These are phyloP conservation scores for Pseudopleuronectes americanus DNA, from an alignment of 2,797 vertebrate species.

Conservation along the genomic window DNA sequence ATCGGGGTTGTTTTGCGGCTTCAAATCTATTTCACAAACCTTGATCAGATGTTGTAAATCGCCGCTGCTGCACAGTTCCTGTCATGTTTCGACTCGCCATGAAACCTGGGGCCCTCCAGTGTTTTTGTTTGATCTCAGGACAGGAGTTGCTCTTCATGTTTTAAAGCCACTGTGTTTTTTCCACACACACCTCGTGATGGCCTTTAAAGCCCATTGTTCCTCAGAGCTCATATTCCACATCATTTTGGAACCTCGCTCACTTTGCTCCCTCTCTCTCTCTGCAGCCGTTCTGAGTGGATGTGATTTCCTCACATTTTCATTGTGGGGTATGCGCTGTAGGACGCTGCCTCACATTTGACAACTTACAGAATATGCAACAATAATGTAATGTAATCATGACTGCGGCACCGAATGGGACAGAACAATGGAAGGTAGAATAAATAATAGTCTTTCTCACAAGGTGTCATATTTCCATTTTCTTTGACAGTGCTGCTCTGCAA, in stretches of 20 bases:
- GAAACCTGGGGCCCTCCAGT: constrained; percentile 61
- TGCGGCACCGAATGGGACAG: constrained; percentile 41
- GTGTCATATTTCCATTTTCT: constrained; percentile 66
- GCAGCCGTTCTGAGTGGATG: constrained; percentile 51
- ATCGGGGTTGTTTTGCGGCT: constrained; percentile 22
- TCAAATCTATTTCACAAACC: constrained; percentile 38
- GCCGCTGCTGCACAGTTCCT: constrained; percentile 36
- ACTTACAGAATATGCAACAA: constrained; percentile 30
- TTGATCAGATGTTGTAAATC: constrained; percentile 56
- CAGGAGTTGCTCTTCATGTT: constrained; percentile 74
- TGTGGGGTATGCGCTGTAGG: constrained; percentile 22
- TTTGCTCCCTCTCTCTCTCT: constrained; percentile 23
- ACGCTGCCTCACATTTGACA: constrained; percentile 39
- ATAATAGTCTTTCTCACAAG: constrained; percentile 49
- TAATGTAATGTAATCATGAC: constrained; percentile 46
- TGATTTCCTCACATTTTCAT: constrained; percentile 43
- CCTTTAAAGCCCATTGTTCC: constrained; percentile 66
- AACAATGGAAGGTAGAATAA: constrained; percentile 40
- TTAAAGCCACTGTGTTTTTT: constrained; percentile 77
- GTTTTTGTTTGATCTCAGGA: constrained; percentile 74
- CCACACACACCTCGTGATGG: constrained; percentile 66
- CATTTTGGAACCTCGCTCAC: constrained; percentile 52
- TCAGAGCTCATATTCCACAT: constrained; percentile 55
- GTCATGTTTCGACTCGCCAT: constrained; percentile 40
- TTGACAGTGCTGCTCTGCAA: constrained; percentile 39